phyloP scores from a whole-genome alignment of 2,797 vertebrate genomes.

The Anguilla obscura region DNA sequence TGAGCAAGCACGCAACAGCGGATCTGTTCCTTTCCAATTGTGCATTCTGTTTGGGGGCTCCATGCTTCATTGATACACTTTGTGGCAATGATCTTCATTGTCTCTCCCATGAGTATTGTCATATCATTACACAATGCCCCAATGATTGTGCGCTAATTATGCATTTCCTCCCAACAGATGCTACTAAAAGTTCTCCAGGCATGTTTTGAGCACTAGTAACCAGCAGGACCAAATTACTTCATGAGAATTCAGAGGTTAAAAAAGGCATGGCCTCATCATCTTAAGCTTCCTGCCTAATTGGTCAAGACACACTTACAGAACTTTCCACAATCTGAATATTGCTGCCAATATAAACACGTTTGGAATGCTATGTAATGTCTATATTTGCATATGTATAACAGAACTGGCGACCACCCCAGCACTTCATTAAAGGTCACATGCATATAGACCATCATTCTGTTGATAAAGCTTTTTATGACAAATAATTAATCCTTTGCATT shows the following conservation, averaged over 20 bases:
- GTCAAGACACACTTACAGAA: neutral
- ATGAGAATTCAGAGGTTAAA: neutral
- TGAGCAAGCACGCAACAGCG: neutral
- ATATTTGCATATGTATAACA: neutral
- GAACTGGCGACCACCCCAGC: neutral
- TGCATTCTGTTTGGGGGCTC: neutral
- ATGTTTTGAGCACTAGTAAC: neutral
- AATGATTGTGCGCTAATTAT: constrained; percentile 29
- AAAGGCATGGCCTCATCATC: neutral
- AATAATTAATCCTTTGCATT: constrained; percentile 26
- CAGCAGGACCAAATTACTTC: neutral
- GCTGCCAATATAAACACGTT: neutral
- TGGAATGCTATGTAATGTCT: neutral
- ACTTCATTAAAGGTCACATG: constrained; percentile 13
- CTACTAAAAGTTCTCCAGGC: constrained; percentile 17
- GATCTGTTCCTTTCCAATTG: neutral
- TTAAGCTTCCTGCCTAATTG: neutral
- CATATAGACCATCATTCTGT: neutral
- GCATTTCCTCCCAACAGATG: constrained; percentile 29
- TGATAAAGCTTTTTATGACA: constrained; percentile 21
- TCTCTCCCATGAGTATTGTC: constrained; percentile 23
- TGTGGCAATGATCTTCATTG: constrained; percentile 22
- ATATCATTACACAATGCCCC: constrained; percentile 26
- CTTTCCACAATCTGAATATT: neutral
- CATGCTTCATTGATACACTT: neutral